Evolutionary conservation across 2,797 vertebrate species (phyloP), one percentile per base, ranked within the genome.

Genomic region (Hapalemur alaotrensis): DNA sequence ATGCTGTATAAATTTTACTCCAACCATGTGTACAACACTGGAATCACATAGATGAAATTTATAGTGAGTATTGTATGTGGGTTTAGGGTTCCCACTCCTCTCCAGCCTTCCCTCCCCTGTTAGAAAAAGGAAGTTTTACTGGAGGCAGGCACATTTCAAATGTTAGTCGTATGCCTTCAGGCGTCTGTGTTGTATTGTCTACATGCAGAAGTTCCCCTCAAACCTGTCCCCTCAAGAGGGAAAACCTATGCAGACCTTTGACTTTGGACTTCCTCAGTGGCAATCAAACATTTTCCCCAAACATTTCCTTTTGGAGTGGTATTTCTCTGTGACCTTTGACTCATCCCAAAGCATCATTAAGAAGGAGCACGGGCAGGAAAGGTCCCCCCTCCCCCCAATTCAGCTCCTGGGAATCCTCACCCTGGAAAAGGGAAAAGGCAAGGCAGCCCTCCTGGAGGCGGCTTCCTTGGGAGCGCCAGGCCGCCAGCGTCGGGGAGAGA

Each of bases 301-400:
- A 92, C 38, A 70, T 79, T 94, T 93, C 28, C 91, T 94, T 85
- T 79, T 46, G 52, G 6, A n/a, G 48, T 57, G 70, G 52, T 95
- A 35, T 97, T 98, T 98, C 80, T 83, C 93, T 96, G 96, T 97
- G 95, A 96, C 72, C 90, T 94, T 85, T 89, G 89, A 86, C 91
- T 90, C 48, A 72, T 65, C 61, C 46, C 59, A 52, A 76, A 70
- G n/a, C 73, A 32, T 3, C 23, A 14, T 93, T 59, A 35, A 89
- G 57, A 78, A 85, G 63, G 72, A 59, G 73, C 50, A 30, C 2
- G 4, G 30, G 25, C 57, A 35, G 48, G 43, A 93, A 92, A 79
- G 28, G 23, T 69, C 41, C 52, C 46, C 65, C 50, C 90, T 79
- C 35, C 63, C 82, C 73, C 70, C 11, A 13, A 79, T 83, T 83